phyloP scores from a whole-genome alignment of 2,888 invertebrate genomes.

The Aleiodes testaceus region DNA sequence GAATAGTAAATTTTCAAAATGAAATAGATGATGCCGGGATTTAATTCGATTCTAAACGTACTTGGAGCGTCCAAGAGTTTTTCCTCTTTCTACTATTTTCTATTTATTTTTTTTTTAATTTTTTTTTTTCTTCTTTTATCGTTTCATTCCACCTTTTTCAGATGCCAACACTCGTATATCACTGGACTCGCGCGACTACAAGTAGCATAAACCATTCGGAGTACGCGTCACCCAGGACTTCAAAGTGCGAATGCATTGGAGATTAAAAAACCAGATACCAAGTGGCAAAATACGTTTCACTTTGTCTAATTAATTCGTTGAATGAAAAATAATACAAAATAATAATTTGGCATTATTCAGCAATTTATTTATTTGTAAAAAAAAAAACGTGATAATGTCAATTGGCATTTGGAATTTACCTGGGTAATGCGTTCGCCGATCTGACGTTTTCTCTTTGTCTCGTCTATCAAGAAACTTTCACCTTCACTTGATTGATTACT shows the following conservation, averaged over 20 bases:
- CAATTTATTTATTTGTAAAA: too few relatives aligned
- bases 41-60: constrained; percentile 38
- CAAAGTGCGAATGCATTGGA: constrained; percentile 8
- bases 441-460: constrained; percentile 46
- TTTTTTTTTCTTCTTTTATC: constrained; percentile 36
- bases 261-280: constrained; percentile 15
- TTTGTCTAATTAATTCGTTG: not conserved
- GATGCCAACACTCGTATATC: constrained; percentile 54
- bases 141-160: constrained; percentile 51
- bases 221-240: constrained; percentile 26
- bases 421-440: constrained; percentile 46
- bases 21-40: constrained; percentile 7
- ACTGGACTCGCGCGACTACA: constrained; percentile 45
- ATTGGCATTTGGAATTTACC: not conserved
- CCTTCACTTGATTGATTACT: constrained; percentile 3
- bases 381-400: not conserved
- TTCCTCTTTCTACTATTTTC: constrained; percentile 9
- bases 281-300: constrained; percentile 5
- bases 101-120: constrained; percentile 35
- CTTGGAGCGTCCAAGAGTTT: not conserved
- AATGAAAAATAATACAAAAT: too few relatives aligned
- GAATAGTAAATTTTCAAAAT: constrained; percentile 11
- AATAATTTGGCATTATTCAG: too few relatives aligned
- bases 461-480: constrained; percentile 15
- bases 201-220: constrained; percentile 29